Evolutionary conservation across 2,797 vertebrate species (phyloP).

Genomic region (Ceyx erithaca): DNA sequence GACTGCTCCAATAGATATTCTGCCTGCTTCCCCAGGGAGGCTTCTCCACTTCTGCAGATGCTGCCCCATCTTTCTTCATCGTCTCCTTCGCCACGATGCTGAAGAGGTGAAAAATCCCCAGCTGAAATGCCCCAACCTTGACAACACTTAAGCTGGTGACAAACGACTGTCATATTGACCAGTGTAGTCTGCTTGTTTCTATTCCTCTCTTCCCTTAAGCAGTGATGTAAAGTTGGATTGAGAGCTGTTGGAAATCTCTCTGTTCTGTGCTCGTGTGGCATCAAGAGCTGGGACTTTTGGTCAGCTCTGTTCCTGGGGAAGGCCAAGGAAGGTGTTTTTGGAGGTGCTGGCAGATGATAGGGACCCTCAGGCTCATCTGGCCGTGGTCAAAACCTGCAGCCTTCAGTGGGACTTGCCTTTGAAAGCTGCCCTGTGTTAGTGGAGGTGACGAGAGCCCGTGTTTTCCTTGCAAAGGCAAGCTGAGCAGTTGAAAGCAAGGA

Average conservation of each 20-base stretch:
- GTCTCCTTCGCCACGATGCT: rapidly evolving
- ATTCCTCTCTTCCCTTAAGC: neutral
- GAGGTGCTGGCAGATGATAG: neutral
- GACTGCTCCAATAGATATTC: rapidly evolving
- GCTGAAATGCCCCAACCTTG: neutral
- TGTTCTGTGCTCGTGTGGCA: neutral
- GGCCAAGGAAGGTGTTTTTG: rapidly evolving
- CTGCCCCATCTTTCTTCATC: rapidly evolving
- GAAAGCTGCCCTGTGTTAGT: neutral
- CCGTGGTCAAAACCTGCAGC: neutral
- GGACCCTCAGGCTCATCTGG: neutral
- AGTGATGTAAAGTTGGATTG: neutral
- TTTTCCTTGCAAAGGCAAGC: neutral
- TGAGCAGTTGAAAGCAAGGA: neutral
- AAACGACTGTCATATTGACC: neutral
- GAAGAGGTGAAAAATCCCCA: neutral
- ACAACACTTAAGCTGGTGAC: neutral
- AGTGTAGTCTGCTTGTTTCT: neutral
- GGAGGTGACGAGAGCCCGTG: neutral
- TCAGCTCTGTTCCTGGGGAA: neutral
- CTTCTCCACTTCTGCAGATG: neutral
- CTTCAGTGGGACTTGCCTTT: neutral
- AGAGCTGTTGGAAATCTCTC: neutral
- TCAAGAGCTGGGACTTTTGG: rapidly evolving
- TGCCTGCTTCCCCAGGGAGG: neutral